Base-by-base conservation (phyloP, 2,888 invertebrate species). In the Harpagoxenus sublaevis region DNA sequence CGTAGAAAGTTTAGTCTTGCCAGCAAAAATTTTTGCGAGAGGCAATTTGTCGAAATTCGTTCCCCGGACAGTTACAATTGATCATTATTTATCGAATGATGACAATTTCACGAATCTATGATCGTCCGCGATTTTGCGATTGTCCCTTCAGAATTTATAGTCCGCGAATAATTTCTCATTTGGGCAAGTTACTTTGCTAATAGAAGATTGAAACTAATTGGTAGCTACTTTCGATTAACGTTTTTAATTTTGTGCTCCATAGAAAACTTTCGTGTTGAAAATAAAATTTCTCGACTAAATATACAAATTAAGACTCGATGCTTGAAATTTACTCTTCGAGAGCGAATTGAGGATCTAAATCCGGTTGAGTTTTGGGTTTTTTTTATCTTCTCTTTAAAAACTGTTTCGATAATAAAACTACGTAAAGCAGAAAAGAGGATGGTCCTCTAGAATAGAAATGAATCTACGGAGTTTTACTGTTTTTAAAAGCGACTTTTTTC, bases 331-430 rank as follows among this genome's bases (percentile, higher is more conserved):
- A 10, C 5, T 51, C 15, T 39, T 66, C 28, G 66, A 65, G n/a
- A 48, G 15, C 28, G 35, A 51, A n/a, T 51, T 51, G 18, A 15
- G 51, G 23, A 53, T 39, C 23, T 51, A 35, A 28, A 35, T 77
- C 55, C 35, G 48, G 6, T 74, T 28, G 31, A 45, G 3, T 15
- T 3, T 31, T 53, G 51, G 5, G 1, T 65, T 15, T 23, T 23
- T 77, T 23, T 39, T 53, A 51, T 18, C 51, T 28, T 65, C 39
- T 62, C 51, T 77, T 35, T 48, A 23, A 63, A 55, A 73, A 15
- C 35, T 55, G 23, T 57, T 55, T 55, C 6, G 71, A 71, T 55
- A 57, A 73, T 73, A 57, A 73, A 73, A 57, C 5, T 57, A 42
- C 18, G 42, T 55, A 55, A 73, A 73, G 18, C 39, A 28, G 3